Conservation (phyloP, 1,140 invertebrate genomes). For the Temnothorax curvispinosus region DNA sequence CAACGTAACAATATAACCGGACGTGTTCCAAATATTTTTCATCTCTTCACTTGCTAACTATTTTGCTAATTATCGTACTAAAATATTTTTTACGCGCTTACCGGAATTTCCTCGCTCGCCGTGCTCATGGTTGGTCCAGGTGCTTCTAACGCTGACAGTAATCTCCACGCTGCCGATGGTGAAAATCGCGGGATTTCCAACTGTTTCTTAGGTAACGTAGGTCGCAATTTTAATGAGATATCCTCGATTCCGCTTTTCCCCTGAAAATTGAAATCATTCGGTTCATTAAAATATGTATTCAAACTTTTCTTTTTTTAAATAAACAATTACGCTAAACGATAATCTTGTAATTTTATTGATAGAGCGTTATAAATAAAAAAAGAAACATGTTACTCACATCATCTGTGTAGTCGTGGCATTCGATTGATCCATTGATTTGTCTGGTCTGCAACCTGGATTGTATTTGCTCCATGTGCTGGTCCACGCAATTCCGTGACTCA, state of each 20-base stretch:
- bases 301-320: neutral
- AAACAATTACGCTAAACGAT: conserved; percentile 20
- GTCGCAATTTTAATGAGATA: conserved; percentile 90
- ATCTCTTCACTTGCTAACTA: conserved; percentile 48
- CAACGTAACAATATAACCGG: neutral
- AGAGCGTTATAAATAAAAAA: neutral
- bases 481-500: conserved; percentile 82
- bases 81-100: conserved; percentile 68
- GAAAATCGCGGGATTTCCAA: conserved; percentile 92
- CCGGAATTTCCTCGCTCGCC: conserved; percentile 80
- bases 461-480: conserved; percentile 76
- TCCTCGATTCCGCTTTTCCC: conserved; percentile 83
- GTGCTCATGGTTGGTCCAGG: conserved; percentile 80
- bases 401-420: conserved; percentile 67
- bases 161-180: conserved; percentile 93
- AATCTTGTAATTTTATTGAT: conserved; percentile 11
- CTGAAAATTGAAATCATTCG: conserved; percentile 57
- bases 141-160: conserved; percentile 86
- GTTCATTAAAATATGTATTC: neutral
- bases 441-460: conserved; percentile 61
- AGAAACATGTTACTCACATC: conserved; percentile 64
- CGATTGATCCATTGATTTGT: conserved; percentile 52
- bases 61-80: neutral
- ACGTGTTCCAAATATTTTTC: neutral
- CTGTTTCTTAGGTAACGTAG: conserved; percentile 92